Base-by-base conservation (phyloP, 2,113 vertebrate genomes). In the Gobiocypris rarus region DNA sequence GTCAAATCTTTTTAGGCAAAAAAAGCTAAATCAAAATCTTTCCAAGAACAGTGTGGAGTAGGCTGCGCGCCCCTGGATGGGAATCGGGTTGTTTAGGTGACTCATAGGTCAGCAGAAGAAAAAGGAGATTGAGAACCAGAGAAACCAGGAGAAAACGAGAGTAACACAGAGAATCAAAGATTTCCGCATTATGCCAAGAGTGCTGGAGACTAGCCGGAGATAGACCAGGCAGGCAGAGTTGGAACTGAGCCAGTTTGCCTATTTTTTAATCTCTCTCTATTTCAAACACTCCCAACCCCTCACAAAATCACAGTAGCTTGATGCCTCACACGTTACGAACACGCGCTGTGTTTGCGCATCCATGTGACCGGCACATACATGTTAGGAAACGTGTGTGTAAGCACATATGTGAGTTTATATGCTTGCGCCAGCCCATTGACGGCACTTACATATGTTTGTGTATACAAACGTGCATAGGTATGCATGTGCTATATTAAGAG, bases 131-230 rank as follows among this genome's bases (percentile, higher is more conserved):
- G 26, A 86, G 65, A 81, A 71, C 38, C 5, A 3, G 28, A 61
- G 24, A 48, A 69, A 69, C 10, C 34, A 70, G 54, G 11, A 28
- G 38, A 34, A 24, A 67, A 5, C 50, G 13, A 83, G 74, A 43
- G 52, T 59, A 8, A 74, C 45, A 78, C 38, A 80, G 59, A 79
- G 74, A 80, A 70, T 83, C 54, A 83, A 81, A 84, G 59, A 89
- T 82, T 88, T 92, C 85, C 41, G 82, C 88, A 90, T 90, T 91
- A 86, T 86, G 86, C 88, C 86, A 89, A 88, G 85, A 88, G 43
- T 75, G 85, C 71, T 89, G 83, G 84, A 87, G 87, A 76, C 75
- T 50, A 61, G 85, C 86, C 71, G 78, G 77, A 86, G 43, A 84
- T 61, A 86, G 84, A 67, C 73, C 50, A 80, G 84, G 59, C 81